Evolutionary conservation across 2,888 invertebrate genomes (phyloP).

Genomic region (Drepanosiphum platanoidis): DNA sequence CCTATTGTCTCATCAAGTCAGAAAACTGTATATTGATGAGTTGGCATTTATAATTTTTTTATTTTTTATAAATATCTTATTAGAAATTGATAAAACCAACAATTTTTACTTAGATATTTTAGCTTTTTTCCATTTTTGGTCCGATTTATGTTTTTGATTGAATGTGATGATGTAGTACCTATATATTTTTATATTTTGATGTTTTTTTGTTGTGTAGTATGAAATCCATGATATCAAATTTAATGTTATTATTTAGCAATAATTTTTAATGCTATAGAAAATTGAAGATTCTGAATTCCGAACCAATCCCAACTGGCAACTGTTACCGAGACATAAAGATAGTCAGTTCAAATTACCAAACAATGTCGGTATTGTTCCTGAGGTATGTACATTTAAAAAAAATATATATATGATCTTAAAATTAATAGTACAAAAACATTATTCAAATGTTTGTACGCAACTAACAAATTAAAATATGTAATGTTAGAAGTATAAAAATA

Average conservation of each 20-base stretch:
- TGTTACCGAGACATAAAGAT: slow-evolving; percentile 55
- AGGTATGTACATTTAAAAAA: slow-evolving; percentile 20
- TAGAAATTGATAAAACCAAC: no score
- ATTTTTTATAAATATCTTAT: no score
- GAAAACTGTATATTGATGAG: no score
- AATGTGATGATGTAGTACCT: no score
- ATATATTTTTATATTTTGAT: no score
- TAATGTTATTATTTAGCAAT: neutral
- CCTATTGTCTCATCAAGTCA: no score
- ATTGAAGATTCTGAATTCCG: slow-evolving; percentile 59
- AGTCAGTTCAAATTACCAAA: slow-evolving; percentile 59
- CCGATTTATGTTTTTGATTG: no score
- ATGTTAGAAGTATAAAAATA: neutral
- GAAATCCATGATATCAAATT: neutral
- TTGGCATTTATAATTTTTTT: no score
- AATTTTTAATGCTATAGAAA: slow-evolving; percentile 38
- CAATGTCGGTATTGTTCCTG: slow-evolving; percentile 53
- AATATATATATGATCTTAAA: neutral
- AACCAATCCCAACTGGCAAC: slow-evolving; percentile 60
- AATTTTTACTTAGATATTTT: no score
- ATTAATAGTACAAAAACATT: neutral
- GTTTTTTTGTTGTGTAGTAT: no score
- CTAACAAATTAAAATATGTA: neutral
- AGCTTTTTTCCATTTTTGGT: no score
- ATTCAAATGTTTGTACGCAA: neutral